phyloP scores from a whole-genome alignment of 2,113 vertebrate species.

The Bos javanicus region DNA sequence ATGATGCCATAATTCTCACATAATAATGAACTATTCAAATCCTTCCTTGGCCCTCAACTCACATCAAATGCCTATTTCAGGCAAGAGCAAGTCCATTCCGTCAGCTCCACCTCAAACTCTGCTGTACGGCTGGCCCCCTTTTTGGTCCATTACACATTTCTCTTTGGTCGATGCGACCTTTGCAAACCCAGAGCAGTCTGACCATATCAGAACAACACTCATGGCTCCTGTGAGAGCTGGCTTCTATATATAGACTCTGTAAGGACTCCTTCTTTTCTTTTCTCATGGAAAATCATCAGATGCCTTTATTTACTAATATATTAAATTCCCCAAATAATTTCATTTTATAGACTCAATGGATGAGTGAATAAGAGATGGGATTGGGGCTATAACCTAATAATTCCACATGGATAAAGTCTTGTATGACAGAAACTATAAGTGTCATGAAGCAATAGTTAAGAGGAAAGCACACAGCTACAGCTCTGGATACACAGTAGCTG shows the following conservation, averaged over 20 bases:
- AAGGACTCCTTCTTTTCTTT: background rate
- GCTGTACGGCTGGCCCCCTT: background rate
- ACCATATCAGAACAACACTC: background rate
- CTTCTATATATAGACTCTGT: background rate
- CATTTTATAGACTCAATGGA: background rate
- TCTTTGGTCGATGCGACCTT: background rate
- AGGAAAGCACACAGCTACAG: background rate
- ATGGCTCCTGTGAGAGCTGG: background rate
- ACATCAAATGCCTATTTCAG: background rate
- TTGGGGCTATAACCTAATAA: background rate
- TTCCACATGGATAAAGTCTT: background rate
- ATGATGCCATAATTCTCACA: background rate
- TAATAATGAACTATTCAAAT: background rate
- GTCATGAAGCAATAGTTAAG: background rate
- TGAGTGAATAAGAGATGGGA: background rate
- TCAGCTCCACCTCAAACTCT: background rate
- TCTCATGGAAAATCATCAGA: background rate
- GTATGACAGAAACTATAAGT: background rate
- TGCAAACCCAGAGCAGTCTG: background rate
- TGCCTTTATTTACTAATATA: background rate
- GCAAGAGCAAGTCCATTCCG: background rate
- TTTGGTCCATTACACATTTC: background rate
- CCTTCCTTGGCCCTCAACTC: background rate
- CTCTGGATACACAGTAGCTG: background rate
- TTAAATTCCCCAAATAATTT: background rate